phyloP scores from a whole-genome alignment of 2,797 vertebrate species.

The Rhinella marina region DNA sequence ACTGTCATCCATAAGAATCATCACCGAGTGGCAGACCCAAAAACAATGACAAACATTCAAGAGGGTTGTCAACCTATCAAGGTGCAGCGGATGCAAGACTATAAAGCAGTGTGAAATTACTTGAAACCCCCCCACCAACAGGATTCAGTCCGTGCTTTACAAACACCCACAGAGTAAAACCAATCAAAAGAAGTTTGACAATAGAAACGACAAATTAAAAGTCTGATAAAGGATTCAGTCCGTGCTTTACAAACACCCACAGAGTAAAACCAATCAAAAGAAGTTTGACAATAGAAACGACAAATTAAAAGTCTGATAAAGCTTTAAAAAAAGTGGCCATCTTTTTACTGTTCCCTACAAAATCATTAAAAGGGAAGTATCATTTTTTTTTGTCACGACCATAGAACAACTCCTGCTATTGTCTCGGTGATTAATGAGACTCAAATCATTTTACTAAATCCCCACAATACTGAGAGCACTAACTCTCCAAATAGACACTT shows the following conservation, averaged over 20 bases:
- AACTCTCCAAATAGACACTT: background rate
- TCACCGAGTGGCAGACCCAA: constrained; percentile 22
- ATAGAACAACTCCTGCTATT: background rate
- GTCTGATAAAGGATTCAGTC: background rate
- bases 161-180: background rate
- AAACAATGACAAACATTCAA: constrained; percentile 27
- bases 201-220: background rate
- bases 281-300: background rate
- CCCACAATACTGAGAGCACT: background rate
- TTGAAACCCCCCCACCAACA: background rate
- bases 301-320: background rate
- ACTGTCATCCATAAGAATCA: background rate
- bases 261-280: background rate
- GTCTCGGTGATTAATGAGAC: background rate
- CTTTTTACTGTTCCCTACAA: no score
- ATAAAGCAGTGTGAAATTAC: background rate
- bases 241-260: constrained; percentile 6
- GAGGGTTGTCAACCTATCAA: background rate
- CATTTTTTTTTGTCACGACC: no score
- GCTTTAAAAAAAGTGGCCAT: no score
- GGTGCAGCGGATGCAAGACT: constrained; percentile 23
- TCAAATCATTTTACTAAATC: background rate
- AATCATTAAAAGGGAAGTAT: background rate
- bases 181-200: background rate
- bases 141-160: background rate